Percentiles rank a stretch among this genome's conserved stretches.
Conservation (phyloP, 2,888 invertebrate genomes). For the Hydriomena furcata region DNA sequence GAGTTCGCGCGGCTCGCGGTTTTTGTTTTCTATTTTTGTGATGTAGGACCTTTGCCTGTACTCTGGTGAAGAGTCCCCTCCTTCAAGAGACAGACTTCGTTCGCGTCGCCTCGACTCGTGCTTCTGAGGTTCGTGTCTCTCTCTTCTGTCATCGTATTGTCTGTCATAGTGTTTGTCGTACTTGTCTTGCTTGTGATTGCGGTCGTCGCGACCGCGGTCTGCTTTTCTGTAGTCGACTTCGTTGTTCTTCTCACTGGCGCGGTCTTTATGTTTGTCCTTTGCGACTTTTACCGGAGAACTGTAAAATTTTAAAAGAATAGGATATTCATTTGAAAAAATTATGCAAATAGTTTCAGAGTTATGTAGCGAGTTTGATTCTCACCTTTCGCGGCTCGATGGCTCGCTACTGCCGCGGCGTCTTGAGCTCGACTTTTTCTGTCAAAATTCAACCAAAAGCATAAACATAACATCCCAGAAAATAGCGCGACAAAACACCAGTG, state of each 20-base stretch:
- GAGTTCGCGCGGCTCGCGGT: slow-evolving; percentile 42
- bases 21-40: slow-evolving; percentile 63
- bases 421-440: slow-evolving; percentile 77
- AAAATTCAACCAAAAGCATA: slow-evolving; percentile 56
- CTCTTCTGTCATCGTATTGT: slow-evolving; percentile 16
- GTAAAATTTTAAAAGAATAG: slow-evolving; percentile 36
- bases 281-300: slow-evolving; percentile 69
- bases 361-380: slow-evolving; percentile 19
- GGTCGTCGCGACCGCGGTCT: slow-evolving; percentile 72
- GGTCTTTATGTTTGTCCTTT: slow-evolving; percentile 62
- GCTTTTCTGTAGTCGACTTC: slow-evolving; percentile 63
- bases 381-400: slow-evolving; percentile 70
- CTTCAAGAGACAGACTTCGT: slow-evolving; percentile 51
- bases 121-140: slow-evolving; percentile 5
- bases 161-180: slow-evolving; percentile 66
- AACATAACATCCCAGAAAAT: slow-evolving; percentile 43
- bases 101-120: slow-evolving; percentile 54
- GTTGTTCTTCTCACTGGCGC: slow-evolving; percentile 62
- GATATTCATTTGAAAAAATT: neutral
- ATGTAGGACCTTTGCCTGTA: slow-evolving; percentile 61
- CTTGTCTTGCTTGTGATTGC: slow-evolving; percentile 52
- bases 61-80: slow-evolving; percentile 56
- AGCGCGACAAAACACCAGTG: slow-evolving; percentile 72
- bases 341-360: neutral
- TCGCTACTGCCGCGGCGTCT: slow-evolving; percentile 69